phyloP scores from a whole-genome alignment of 2,113 vertebrate species.

The Polypterus bichir region DNA sequence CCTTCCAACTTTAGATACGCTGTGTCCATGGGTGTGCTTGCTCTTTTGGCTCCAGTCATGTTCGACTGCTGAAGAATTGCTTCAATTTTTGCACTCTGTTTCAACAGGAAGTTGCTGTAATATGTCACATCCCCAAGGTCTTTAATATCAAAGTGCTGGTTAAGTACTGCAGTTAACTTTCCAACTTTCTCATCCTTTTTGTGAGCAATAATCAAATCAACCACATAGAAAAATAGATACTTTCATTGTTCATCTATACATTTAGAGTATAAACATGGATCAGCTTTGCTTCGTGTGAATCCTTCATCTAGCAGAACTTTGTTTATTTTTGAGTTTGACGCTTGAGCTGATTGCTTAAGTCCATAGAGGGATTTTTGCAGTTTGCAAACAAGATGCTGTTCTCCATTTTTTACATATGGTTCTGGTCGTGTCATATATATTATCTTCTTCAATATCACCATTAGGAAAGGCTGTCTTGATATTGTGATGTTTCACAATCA shows the following conservation, averaged over 20 bases:
- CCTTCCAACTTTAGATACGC: neutral
- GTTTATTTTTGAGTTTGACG: neutral
- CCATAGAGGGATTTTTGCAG: too few relatives aligned
- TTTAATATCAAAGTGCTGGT: too few relatives aligned
- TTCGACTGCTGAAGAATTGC: neutral
- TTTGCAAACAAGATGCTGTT: too few relatives aligned
- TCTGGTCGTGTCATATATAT: conserved; percentile 2
- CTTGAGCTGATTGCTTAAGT: neutral
- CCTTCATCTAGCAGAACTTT: neutral
- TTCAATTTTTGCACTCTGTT: too few relatives aligned
- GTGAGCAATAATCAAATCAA: neutral
- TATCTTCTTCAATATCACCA: neutral
- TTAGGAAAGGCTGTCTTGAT: conserved; percentile 1
- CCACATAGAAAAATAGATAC: neutral
- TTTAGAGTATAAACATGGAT: neutral
- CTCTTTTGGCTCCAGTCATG: neutral
- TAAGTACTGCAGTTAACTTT: too few relatives aligned
- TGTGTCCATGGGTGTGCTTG: neutral
- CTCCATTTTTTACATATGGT: neutral
- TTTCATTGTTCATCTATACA: neutral
- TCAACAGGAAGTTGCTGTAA: too few relatives aligned
- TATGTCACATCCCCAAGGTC: too few relatives aligned
- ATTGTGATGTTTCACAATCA: neutral
- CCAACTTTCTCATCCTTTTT: too few relatives aligned
- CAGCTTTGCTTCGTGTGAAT: too few relatives aligned